Evolutionary conservation across 2,113 vertebrate genomes (phyloP), one percentile per base, ranked within the genome.

Genomic region (Chamaea fasciata): DNA sequence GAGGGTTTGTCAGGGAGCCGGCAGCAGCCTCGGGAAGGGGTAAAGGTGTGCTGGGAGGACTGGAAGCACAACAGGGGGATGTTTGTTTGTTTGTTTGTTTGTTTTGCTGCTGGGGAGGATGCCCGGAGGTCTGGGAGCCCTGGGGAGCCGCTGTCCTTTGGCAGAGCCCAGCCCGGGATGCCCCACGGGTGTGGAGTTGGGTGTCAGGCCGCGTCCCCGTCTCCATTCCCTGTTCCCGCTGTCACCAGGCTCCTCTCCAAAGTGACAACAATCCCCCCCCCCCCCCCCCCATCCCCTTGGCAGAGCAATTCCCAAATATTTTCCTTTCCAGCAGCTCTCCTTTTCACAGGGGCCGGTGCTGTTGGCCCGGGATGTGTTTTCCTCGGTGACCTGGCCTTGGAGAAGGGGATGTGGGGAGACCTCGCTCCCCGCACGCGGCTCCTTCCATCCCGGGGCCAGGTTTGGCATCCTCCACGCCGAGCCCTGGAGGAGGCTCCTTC

Each of bases 121-220:
- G 42, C 21, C 3, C 55, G 2, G 59, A 57, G 81, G 11, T 55
- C 49, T 73, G 60, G 49, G 68, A 90, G 31, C 39, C 30, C 42
- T 6, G 2, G 35, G 46, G 73, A 50, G 41, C 33, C 1, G 15
- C 7, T 37, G 57, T 3, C 70, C 30, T 27, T 22, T 33, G 91
- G 79, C 83, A 87, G 47, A 30, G 26, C 28, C 2, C 35, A 69
- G 60, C 60, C 49, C 1, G 9, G 42, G n/a, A 11, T 13, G 76
- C 23, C n/a, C 44, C 10, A 1, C 2, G 4, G 1, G 31, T 20
- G 42, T 9, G 0, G 20, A 10, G 27, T 4, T 4, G 6, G 60
- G 30, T 8, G 17, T 46, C 7, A 10, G 50, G 64, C 23, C 1
- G 0, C 5, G 0, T 65, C 64, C 56, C 46, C 14, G 1, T 15